These are phyloP conservation scores for Prionace glauca DNA, from an alignment of 2,797 vertebrate genomes.

Conservation along the genomic window DNA sequence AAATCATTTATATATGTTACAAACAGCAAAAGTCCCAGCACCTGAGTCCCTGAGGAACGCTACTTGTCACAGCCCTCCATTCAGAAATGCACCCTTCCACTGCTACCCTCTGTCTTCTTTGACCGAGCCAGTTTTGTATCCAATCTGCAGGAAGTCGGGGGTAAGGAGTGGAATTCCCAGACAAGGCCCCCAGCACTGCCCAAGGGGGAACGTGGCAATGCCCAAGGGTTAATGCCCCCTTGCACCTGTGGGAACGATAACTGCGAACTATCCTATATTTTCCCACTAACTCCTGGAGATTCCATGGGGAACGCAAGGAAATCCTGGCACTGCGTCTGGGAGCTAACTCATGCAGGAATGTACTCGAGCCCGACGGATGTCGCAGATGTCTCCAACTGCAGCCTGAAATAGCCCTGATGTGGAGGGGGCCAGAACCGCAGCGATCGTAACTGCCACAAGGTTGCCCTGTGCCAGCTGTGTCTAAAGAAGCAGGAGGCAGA, in stretches of 20 bases:
- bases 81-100: too few relatives aligned
- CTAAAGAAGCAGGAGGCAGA: background rate
- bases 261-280: background rate
- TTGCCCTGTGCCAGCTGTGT: background rate
- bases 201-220: too few relatives aligned
- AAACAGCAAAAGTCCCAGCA: too few relatives aligned
- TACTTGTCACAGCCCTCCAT: too few relatives aligned
- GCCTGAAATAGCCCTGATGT: background rate
- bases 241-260: background rate
- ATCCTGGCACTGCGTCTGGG: background rate
- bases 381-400: background rate
- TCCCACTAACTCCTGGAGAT: background rate
- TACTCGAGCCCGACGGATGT: background rate
- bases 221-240: too few relatives aligned
- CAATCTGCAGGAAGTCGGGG: too few relatives aligned
- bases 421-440: background rate
- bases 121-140: too few relatives aligned
- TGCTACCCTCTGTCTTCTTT: too few relatives aligned
- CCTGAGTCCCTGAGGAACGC: too few relatives aligned
- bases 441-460: background rate
- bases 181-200: too few relatives aligned
- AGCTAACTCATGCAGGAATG: background rate
- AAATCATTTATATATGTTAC: too few relatives aligned
- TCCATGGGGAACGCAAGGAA: background rate
- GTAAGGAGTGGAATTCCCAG: too few relatives aligned